Evolutionary conservation across 2,888 invertebrate genomes (phyloP), one percentile per base, ranked within the genome.

Genomic region (Agrotis exclamationis): DNA sequence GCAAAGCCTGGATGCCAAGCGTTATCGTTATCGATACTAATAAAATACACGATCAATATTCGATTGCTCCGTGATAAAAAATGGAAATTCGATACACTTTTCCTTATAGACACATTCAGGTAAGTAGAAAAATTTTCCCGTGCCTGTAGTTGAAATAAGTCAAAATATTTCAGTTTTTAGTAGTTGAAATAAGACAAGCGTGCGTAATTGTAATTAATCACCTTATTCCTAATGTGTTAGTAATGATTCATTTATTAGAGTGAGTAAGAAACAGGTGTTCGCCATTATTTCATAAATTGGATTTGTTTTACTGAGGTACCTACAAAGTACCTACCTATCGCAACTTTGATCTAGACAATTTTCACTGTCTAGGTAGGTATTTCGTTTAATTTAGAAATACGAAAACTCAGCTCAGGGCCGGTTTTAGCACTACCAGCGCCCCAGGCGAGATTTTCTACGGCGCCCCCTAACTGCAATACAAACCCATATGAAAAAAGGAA

Each of bases 61-160:
- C 20, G 80, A 82, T 76, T 70, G 84, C 62, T 82, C 64, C 54
- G 33, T 66, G 65, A 72, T 70, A 83, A 77, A 83, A 80, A 51
- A 65, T 69, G 54, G 47, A 74, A 65, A 65, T 59, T 50, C 51
- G 69, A 68, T 71, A 71, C 54, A 39, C 11, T 39, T 39, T 24
- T 64, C 24, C 44, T 20, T 22, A 18, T 22, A 44, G 1, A 13
- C 67, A 28, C 16, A 63, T 22, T 48, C 50, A 28, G 16, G 18
- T 65, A 18, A 28, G n/a, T n/a, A n/a, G n/a, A 18, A 60, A 60
- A 60, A 9, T 33, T 54, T 39, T 59, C 20, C 39, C 54, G 4
- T n/a, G 13, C 1, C 6, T 5, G 24, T 53, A 22, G 18, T 18
- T 28, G 68, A 20, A 28, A 16, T 51, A 51, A 24, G 16, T 44